These are phyloP conservation scores for Bos indicus DNA, from an alignment of 2,113 vertebrate species.

Conservation along the genomic window DNA sequence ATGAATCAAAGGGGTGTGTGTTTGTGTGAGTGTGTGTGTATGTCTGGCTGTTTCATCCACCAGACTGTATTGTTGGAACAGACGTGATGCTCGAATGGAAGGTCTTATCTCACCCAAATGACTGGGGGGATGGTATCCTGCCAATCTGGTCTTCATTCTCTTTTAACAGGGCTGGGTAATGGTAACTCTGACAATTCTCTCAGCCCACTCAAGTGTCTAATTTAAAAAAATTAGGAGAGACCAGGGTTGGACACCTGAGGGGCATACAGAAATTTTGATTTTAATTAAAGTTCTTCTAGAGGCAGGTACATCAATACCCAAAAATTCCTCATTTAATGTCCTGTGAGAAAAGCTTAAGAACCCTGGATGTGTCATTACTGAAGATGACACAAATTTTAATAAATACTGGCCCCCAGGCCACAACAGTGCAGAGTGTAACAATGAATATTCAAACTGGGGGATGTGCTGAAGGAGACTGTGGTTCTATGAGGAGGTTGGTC, in stretches of 20 bases:
- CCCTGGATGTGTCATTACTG: not conserved
- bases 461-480: not conserved
- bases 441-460: not conserved
- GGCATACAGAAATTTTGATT: not conserved
- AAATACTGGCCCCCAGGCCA: not conserved
- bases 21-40: not conserved
- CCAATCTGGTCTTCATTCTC: not conserved
- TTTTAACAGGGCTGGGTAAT: not conserved
- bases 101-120: not conserved
- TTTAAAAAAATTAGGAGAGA: slow-evolving; percentile 42
- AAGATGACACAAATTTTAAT: not conserved
- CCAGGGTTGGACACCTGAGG: not conserved
- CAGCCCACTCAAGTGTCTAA: slow-evolving; percentile 21
- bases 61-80: not conserved
- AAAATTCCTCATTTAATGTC: slow-evolving; percentile 15
- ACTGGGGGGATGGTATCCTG: not conserved
- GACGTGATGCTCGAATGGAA: not conserved
- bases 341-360: not conserved
- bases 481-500: not conserved
- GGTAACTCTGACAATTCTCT: not conserved
- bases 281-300: slow-evolving; percentile 43
- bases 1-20: accelerated
- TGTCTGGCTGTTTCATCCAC: not conserved
- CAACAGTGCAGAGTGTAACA: not conserved
- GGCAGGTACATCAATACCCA: not conserved